Base-by-base conservation (phyloP, 2,797 vertebrate species). In the Hapalemur alaotrensis region DNA sequence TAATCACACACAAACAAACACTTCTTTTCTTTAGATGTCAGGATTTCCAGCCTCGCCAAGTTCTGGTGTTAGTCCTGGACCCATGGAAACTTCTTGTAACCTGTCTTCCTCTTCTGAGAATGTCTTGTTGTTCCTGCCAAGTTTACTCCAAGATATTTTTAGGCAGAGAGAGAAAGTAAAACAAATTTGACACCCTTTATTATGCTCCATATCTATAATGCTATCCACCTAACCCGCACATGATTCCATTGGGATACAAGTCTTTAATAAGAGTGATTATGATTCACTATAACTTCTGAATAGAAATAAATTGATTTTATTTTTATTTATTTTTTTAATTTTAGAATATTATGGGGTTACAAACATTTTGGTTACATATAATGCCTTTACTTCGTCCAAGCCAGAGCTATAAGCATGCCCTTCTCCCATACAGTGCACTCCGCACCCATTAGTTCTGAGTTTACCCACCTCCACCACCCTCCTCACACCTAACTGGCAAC, bases 11-110 rank as follows among this genome's bases (percentile, higher is more conserved):
- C 10, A 80, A 30, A 78, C 6, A 63, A 30, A 78, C 6, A 63
- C 15, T 90, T 93, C 22, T 85, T 93, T 89, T 95, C 17, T 89
- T 93, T 70, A 63, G 13, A 30, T 52, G 54, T 91, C 12, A 91
- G 43, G 46, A 87, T 57, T 95, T 30, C 76, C 10, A 70, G 28
- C 2, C 35, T 91, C 78, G 35, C 50, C 35, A 63, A 75, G 81
- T 93, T 93, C 35, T 73, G 23, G 14, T 30, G 54, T 85, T 54
- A 65, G 25, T 91, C 54, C 23, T 70, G 48, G 72, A 76, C n/a
- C 63, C 59, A 65, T 63, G 48, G n/a, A 50, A 81, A 28, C 61
- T 13, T 63, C 13, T 63, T 30, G 5, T 63, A 63, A 63, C 22
- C 38, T 91, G 23, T 80, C 14, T 76, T 81, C 23, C 32, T 61